Percentiles rank a stretch among this genome's conserved stretches.
phyloP scores from a whole-genome alignment of 1,140 invertebrate genomes.

The Alviniconcha marisindica region DNA sequence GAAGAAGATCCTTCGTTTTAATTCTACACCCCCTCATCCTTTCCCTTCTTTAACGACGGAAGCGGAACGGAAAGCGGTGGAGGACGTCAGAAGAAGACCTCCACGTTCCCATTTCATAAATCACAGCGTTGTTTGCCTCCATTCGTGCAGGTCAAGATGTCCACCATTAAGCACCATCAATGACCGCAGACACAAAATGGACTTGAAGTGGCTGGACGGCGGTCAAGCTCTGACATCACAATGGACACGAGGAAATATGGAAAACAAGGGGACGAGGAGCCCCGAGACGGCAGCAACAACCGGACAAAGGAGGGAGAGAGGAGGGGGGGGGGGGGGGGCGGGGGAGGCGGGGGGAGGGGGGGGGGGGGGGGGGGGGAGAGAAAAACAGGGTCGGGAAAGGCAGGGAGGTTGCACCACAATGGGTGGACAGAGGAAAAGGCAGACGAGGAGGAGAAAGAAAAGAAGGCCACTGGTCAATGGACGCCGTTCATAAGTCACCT shows the following conservation, averaged over 20 bases:
- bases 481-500: no score
- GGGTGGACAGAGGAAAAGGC: background rate
- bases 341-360: no score
- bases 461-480: background rate
- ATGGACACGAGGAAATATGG: background rate
- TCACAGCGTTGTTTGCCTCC: background rate
- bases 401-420: background rate
- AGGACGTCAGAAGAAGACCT: no score
- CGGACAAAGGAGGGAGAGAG: background rate
- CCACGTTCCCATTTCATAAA: conserved; percentile 14
- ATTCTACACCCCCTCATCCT: no score
- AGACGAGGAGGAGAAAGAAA: background rate
- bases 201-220: conserved; percentile 8
- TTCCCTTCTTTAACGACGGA: no score
- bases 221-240: background rate
- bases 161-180: background rate
- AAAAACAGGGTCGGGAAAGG: background rate
- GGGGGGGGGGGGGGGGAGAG: background rate
- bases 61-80: no score
- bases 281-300: no score
- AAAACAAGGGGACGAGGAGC: background rate
- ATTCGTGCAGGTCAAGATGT: background rate
- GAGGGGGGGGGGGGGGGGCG: no score
- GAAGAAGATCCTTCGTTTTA: no score
- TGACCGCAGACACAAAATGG: background rate